phyloP scores from a whole-genome alignment of 2,797 vertebrate species.

The Halcyon smyrnensis region DNA sequence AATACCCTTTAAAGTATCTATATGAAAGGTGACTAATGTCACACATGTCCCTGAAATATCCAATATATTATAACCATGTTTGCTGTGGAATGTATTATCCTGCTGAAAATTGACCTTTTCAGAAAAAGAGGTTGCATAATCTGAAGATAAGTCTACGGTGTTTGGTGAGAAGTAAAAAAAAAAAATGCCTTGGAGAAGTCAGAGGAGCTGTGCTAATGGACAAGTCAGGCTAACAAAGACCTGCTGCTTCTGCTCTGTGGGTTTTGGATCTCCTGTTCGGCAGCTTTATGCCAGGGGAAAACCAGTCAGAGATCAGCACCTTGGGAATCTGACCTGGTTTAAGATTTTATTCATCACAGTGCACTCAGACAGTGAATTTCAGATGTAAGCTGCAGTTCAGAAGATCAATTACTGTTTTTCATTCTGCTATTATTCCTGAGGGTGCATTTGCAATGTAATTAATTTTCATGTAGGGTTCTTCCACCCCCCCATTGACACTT shows the following conservation, averaged over 20 bases:
- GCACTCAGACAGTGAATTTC: conserved; percentile 6
- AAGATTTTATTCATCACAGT: conserved; percentile 14
- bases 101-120: conserved; percentile 20
- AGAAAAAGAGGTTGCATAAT: neutral
- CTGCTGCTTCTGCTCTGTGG: neutral
- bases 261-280: neutral
- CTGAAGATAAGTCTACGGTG: neutral
- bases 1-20: neutral
- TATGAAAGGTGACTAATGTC: neutral
- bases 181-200: neutral
- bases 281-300: neutral
- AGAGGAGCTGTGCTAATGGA: neutral
- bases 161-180: neutral
- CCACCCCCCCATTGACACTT: neutral
- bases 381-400: neutral
- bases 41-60: neutral
- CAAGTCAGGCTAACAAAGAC: neutral
- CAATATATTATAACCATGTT: neutral
- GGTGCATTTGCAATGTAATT: conserved; percentile 56
- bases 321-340: conserved; percentile 39
- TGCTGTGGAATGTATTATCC: neutral
- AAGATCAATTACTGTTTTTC: conserved; percentile 44
- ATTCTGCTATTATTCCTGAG: conserved; percentile 27
- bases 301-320: neutral
- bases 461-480: conserved; percentile 52